These are phyloP conservation scores for Epinotia brunnichana DNA, from an alignment of 2,888 invertebrate species.

Conservation along the genomic window DNA sequence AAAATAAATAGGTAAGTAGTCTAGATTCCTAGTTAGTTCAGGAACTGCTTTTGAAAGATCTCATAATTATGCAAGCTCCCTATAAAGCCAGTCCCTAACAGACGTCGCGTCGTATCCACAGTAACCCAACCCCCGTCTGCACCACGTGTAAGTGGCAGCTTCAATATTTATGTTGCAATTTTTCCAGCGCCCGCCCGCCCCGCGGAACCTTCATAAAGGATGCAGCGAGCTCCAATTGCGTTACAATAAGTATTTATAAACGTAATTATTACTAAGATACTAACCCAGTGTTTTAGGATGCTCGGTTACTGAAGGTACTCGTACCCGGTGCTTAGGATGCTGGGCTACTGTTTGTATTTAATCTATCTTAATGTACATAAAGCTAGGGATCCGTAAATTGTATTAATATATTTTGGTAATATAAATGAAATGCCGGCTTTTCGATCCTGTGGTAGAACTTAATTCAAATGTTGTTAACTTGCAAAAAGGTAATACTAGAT, in stretches of 20 bases:
- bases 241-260: conserved; percentile 76
- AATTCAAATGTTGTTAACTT: no score
- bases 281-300: not conserved
- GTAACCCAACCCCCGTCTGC: conserved; percentile 57
- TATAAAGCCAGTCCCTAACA: not conserved
- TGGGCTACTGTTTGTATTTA: no score
- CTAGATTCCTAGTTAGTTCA: no score
- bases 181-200: conserved; percentile 72
- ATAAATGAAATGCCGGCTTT: no score
- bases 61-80: not conserved
- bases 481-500: no score
- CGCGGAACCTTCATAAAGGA: conserved; percentile 72
- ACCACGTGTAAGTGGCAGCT: conserved; percentile 85
- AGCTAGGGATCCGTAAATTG: no score
- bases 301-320: not conserved
- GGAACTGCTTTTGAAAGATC: no score
- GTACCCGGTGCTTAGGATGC: no score
- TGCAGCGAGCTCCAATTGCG: conserved; percentile 75
- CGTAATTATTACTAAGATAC: conserved; percentile 50
- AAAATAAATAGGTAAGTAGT: no score
- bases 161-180: conserved; percentile 84
- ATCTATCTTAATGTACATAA: no score
- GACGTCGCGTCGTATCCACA: conserved; percentile 57
- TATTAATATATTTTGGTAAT: no score
- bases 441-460: no score